Conservation (phyloP, 2,797 vertebrate species). For the Amazona finschi region DNA sequence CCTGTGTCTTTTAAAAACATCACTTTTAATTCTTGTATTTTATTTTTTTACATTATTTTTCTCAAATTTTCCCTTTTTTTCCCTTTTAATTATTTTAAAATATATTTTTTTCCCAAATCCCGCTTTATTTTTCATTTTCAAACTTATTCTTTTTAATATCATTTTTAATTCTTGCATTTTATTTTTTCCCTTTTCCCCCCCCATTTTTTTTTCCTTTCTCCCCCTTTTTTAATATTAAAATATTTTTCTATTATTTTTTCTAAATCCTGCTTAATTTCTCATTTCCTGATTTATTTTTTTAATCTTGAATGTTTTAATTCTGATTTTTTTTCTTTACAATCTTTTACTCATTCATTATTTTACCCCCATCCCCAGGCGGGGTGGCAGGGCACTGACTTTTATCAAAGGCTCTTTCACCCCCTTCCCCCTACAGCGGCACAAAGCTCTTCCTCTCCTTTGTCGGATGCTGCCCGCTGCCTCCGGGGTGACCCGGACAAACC, state of each 20-base stretch:
- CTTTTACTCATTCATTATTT: background rate
- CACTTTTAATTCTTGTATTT: background rate
- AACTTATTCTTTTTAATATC: background rate
- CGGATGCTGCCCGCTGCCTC: background rate
- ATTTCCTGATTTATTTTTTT: background rate
- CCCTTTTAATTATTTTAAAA: background rate
- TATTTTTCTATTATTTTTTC: background rate
- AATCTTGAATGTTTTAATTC: background rate
- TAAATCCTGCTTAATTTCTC: background rate
- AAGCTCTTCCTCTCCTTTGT: background rate
- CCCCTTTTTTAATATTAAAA: background rate
- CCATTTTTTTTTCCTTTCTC: background rate
- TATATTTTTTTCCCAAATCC: background rate
- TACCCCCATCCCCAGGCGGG: background rate
- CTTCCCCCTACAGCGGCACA: background rate
- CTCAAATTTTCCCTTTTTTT: background rate
- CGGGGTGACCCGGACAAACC: background rate
- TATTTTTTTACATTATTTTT: background rate
- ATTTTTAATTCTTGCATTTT: background rate
- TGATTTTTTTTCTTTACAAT: background rate
- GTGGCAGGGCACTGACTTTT: background rate
- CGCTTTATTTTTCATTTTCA: background rate
- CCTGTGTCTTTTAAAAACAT: background rate
- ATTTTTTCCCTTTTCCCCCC: background rate
- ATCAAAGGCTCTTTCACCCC: background rate